These are phyloP conservation scores for Micronycteris hirsuta DNA, from an alignment of 2,113 vertebrate species.

Conservation along the genomic window DNA sequence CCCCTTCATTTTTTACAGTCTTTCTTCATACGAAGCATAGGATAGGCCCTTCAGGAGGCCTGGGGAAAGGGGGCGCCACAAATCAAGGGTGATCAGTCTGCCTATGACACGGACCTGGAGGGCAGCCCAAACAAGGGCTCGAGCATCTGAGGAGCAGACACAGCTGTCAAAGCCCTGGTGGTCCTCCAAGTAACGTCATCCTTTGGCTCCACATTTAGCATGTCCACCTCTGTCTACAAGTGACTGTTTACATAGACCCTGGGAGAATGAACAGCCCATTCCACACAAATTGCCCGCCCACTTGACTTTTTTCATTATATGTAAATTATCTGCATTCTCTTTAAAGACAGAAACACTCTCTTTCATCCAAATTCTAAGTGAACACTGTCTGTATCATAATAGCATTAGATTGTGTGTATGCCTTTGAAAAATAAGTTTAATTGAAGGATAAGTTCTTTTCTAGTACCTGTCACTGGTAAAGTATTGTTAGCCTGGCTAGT, in stretches of 20 bases:
- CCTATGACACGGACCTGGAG: background rate
- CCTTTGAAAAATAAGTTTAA: background rate
- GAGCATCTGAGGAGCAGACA: background rate
- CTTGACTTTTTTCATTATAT: background rate
- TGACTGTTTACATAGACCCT: background rate
- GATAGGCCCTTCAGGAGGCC: background rate
- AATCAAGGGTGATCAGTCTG: background rate
- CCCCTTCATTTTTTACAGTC: background rate
- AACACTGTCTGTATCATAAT: background rate
- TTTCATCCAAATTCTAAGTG: background rate
- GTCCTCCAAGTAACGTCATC: background rate
- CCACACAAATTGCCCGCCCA: background rate
- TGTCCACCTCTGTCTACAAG: background rate
- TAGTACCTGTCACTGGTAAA: no score
- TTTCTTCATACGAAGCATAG: background rate
- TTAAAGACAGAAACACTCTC: background rate
- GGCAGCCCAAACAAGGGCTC: fast-evolving
- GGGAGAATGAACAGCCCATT: background rate
- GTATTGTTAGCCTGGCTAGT: background rate
- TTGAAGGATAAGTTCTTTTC: background rate
- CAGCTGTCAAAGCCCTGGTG: background rate
- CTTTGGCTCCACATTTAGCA: background rate
- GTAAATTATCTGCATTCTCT: background rate
- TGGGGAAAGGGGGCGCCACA: fast-evolving
- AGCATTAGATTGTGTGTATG: background rate